A percentile compares a stretch with the other conserved stretches of the same genome.
Evolutionary conservation across 1,140 invertebrate species (phyloP).

Genomic region (Sminthurinus signatus): DNA sequence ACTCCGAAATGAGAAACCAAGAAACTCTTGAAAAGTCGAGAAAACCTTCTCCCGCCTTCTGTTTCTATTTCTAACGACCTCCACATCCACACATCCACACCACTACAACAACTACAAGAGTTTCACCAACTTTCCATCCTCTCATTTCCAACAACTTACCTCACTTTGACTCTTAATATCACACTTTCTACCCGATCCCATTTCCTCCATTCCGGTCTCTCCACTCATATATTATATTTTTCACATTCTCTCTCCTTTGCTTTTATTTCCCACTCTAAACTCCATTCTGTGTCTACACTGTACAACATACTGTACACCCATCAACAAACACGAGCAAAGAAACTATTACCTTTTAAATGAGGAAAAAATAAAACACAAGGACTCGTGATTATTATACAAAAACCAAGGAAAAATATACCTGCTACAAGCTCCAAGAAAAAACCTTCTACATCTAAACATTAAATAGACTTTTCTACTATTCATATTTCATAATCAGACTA

Average conservation of each 20-base stretch:
- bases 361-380: too few species aligned
- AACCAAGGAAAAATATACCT: too few species aligned
- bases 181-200: slow-evolving; percentile 1
- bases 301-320: too few species aligned
- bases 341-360: too few species aligned
- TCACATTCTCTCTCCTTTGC: not conserved
- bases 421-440: too few species aligned
- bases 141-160: not conserved
- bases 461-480: too few species aligned
- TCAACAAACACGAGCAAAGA: too few species aligned
- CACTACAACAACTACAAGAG: not conserved
- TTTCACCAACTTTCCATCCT: not conserved
- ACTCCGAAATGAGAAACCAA: slow-evolving; percentile 18
- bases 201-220: not conserved
- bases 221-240: not conserved
- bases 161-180: not conserved
- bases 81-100: not conserved
- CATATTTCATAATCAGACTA: too few species aligned
- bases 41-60: slow-evolving; percentile 1
- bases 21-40: not conserved
- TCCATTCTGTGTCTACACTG: not conserved
- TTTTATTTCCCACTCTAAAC: not conserved
- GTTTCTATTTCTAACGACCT: not conserved
- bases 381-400: too few species aligned
- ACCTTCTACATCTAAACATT: too few species aligned